These are phyloP conservation scores for Neoseiulus cucumeris DNA, from an alignment of 1,140 invertebrate species.

Conservation along the genomic window DNA sequence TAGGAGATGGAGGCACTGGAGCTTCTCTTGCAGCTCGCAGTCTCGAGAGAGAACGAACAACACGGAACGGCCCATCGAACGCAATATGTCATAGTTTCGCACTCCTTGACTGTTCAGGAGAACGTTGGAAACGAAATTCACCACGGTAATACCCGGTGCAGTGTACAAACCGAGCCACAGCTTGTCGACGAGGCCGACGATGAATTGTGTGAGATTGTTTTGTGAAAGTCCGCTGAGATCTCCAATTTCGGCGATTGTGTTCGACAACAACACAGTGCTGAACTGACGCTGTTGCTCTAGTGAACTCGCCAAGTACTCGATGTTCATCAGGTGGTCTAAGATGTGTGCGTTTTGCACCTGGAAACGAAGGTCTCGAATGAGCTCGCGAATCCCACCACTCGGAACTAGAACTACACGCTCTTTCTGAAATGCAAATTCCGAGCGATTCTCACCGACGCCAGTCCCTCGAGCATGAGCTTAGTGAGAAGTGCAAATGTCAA, in stretches of 20 bases:
- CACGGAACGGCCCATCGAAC: background rate
- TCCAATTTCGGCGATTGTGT: background rate
- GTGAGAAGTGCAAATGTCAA: slow-evolving; percentile 8
- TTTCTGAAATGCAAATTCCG: background rate
- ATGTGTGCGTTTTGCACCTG: slow-evolving; percentile 10
- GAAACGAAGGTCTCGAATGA: too few species aligned
- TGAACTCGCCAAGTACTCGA: slow-evolving; percentile 5
- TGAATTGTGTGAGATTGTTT: slow-evolving; percentile 10
- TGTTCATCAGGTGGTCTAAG: slow-evolving; percentile 5
- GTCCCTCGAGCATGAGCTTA: slow-evolving; percentile 8
- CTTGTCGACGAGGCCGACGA: slow-evolving; percentile 8
- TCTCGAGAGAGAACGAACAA: background rate
- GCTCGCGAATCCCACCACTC: too few species aligned
- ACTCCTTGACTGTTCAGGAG: background rate
- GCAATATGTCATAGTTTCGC: background rate
- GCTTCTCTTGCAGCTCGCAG: background rate
- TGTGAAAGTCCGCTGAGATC: background rate
- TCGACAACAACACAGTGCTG: background rate
- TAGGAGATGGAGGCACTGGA: background rate
- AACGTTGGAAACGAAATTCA: background rate
- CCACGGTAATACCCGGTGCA: background rate
- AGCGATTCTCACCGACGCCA: background rate
- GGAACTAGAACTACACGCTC: too few species aligned
- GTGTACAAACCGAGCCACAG: background rate
- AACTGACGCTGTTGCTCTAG: background rate